phyloP scores from a whole-genome alignment of 2,113 vertebrate species.

The Equus quagga region DNA sequence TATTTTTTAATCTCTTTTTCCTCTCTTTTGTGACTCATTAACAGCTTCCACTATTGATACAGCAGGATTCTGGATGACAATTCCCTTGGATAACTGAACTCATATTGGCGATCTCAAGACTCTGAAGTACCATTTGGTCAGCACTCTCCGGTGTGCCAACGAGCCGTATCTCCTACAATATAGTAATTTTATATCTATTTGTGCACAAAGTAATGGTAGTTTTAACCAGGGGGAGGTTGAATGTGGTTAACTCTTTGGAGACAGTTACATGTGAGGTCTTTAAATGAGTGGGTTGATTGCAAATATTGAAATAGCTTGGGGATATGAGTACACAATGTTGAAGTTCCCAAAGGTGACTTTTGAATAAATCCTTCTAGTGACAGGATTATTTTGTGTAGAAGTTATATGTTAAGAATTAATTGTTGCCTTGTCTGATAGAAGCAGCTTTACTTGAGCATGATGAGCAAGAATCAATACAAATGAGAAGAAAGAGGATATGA shows the following conservation, averaged over 20 bases:
- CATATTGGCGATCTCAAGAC: not conserved
- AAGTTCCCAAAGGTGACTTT: not conserved
- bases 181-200: not conserved
- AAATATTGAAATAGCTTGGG: constrained; percentile 13
- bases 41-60: not conserved
- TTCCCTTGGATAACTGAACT: not conserved
- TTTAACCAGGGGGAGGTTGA: not conserved
- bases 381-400: not conserved
- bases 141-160: constrained; percentile 16
- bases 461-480: not conserved
- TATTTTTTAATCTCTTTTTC: not conserved
- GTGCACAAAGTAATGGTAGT: not conserved
- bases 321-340: not conserved
- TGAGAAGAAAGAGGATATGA: not conserved
- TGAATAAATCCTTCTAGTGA: not conserved
- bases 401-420: not conserved
- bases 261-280: not conserved
- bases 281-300: not conserved
- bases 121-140: constrained; percentile 51
- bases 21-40: not conserved
- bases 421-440: not conserved
- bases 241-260: not conserved
- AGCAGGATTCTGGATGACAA: not conserved
- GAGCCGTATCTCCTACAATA: not conserved
- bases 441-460: not conserved